Base-by-base conservation (phyloP, 2,113 vertebrate genomes). In the Mus musculus region DNA sequence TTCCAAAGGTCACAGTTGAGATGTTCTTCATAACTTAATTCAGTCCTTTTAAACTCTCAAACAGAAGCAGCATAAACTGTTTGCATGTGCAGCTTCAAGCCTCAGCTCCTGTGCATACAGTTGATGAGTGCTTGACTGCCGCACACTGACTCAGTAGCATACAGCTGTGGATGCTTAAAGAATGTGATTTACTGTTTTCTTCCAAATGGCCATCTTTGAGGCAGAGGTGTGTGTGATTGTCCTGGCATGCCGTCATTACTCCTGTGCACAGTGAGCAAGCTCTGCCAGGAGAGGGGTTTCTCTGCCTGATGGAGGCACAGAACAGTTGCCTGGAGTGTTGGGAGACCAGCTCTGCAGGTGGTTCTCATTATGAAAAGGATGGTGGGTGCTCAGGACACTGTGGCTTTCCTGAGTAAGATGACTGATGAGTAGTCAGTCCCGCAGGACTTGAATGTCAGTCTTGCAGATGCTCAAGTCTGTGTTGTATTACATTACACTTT, bases 1-100 rank as follows among this genome's bases (percentile, higher is more conserved):
- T 94, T 89, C 63, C 80, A 96, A 97, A 97, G 96, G 96, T 96
- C 94, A 59, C 24, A 94, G 72, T 84, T 33, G 73, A 65, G 93
- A 77, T 96, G 75, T 89, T 96, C 96, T 94, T 93, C 89, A 61
- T 95, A 96, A 90, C 65, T 87, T 91, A 89, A 52, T 90, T 89
- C 91, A 77, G 46, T 80, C 67, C 71, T 94, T 96, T 69, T 92
- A 95, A 65, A 92, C 61, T 96, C 56, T 84, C 61, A 30, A 72
- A 13, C n/a, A 94, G 88, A 95, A 97, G 95, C 86, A 89, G 17
- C 52, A 80, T 30, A 39, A 49, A 49, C 63, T 59, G 3, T 95
- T 93, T 88, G 61, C 67, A 16, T 33, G 28, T 91, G 33, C 26
- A 75, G 69, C 9, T 76, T 94, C 54, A 91, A 92, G 67, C 56